Evolutionary conservation across 2,113 vertebrate genomes (phyloP).

Genomic region (Thermophis baileyi): DNA sequence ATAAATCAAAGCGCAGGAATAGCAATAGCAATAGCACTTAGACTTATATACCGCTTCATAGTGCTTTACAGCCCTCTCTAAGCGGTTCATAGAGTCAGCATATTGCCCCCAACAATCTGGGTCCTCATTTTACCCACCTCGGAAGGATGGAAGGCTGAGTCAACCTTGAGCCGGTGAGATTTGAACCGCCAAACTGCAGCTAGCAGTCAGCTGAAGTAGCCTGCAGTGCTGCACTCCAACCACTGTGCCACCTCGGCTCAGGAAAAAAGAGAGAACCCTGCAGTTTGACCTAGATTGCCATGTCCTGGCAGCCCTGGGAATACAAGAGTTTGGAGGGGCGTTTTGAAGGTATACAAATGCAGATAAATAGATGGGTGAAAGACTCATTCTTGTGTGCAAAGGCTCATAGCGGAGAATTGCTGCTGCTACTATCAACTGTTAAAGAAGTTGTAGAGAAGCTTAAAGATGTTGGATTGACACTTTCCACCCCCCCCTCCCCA

Average conservation of each 20-base stretch:
- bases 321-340: not conserved
- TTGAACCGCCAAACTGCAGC: too few species aligned
- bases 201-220: too few species aligned
- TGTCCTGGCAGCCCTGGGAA: not conserved
- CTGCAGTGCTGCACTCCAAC: too few species aligned
- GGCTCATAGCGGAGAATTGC: not conserved
- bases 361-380: not conserved
- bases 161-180: too few species aligned
- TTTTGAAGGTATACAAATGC: not conserved
- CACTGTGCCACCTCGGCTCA: too few species aligned
- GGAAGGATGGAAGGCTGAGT: too few species aligned
- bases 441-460: not conserved
- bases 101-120: too few species aligned
- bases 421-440: not conserved
- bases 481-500: not conserved
- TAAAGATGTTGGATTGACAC: not conserved
- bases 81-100: too few species aligned
- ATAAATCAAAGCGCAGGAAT: not conserved
- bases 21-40: too few species aligned
- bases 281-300: not conserved
- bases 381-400: not conserved
- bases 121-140: too few species aligned
- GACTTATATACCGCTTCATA: too few species aligned
- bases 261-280: not conserved
- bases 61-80: too few species aligned